phyloP scores from a whole-genome alignment of 1,140 invertebrate genomes.

The Anthonomus grandis region DNA sequence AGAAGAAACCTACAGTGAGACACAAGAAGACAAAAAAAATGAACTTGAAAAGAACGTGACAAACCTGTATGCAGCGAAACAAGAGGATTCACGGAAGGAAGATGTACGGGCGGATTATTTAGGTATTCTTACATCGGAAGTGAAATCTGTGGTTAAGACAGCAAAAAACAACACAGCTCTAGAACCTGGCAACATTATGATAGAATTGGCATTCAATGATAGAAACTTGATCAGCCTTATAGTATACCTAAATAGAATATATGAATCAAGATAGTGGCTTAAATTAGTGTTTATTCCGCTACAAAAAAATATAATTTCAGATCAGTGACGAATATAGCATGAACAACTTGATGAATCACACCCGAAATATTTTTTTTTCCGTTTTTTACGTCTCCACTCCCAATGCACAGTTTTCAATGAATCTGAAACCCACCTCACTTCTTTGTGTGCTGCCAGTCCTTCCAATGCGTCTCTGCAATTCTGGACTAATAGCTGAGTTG shows the following conservation, averaged over 20 bases:
- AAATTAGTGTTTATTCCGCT: no score
- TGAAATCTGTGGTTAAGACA: not conserved
- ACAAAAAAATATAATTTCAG: no score
- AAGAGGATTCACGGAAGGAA: not conserved
- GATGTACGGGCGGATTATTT: no score
- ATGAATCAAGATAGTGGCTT: not conserved
- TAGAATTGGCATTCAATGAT: not conserved
- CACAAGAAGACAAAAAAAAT: not conserved
- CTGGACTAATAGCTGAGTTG: no score
- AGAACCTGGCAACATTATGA: not conserved
- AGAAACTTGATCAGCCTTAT: not conserved
- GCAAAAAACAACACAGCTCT: not conserved
- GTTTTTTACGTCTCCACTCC: no score
- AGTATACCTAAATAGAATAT: not conserved
- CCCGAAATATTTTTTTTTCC: no score
- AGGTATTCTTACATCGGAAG: not conserved
- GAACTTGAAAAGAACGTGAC: not conserved
- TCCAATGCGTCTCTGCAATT: no score
- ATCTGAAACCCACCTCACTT: no score
- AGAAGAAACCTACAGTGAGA: not conserved
- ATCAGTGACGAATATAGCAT: no score
- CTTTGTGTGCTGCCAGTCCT: no score
- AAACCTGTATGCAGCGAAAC: not conserved
- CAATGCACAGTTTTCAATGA: no score
- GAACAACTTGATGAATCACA: no score